phyloP scores from a whole-genome alignment of 2,113 vertebrate species.

The Podarcis cretensis region DNA sequence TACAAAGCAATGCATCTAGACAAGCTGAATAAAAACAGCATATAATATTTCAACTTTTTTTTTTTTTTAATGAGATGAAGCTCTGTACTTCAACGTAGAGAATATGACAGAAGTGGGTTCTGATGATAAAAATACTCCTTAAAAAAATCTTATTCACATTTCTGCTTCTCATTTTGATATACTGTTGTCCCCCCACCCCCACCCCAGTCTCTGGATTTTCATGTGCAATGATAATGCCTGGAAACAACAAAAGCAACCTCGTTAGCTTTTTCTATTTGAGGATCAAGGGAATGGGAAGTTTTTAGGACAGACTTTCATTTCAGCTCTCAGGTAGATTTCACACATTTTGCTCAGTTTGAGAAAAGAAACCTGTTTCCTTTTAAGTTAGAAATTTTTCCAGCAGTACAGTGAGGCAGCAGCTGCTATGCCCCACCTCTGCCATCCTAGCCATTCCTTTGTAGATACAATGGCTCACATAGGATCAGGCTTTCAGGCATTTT shows the following conservation, averaged over 20 bases:
- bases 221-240: background rate
- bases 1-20: background rate
- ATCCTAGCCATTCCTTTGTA: background rate
- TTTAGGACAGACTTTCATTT: background rate
- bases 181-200: background rate
- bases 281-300: slow-evolving; percentile 32
- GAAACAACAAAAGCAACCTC: background rate
- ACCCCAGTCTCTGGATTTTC: background rate
- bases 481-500: background rate
- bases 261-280: slow-evolving; percentile 22
- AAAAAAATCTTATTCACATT: slow-evolving; percentile 1
- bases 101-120: slow-evolving; percentile 28
- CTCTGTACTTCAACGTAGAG: background rate
- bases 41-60: background rate
- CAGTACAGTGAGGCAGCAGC: too few relatives aligned
- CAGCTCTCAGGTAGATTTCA: background rate
- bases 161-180: slow-evolving; percentile 3
- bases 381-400: background rate
- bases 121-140: slow-evolving; percentile 3
- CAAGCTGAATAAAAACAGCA: background rate
- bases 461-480: background rate
- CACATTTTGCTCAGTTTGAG: background rate
- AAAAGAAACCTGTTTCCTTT: background rate
- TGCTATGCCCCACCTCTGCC: background rate
- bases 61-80: background rate